These are phyloP conservation scores for Rhea americana DNA, from an alignment of 2,113 vertebrate species.

Conservation along the genomic window DNA sequence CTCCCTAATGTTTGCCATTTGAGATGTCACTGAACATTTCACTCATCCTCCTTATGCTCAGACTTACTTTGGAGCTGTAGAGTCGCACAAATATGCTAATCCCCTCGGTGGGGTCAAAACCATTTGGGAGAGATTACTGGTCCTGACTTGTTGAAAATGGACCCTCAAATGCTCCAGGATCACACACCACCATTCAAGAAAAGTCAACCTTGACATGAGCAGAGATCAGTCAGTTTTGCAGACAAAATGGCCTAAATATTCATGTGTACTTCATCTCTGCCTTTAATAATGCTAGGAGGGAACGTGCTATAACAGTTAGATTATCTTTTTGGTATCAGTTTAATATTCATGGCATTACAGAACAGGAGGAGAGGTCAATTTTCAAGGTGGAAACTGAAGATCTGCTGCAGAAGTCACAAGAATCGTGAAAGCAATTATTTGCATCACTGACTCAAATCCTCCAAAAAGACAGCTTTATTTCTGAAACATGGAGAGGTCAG, in stretches of 20 bases:
- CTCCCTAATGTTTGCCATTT: background rate
- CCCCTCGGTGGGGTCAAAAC: background rate
- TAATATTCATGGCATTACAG: background rate
- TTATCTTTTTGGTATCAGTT: background rate
- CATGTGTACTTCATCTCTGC: background rate
- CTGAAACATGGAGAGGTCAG: background rate
- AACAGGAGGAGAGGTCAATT: background rate
- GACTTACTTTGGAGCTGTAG: background rate
- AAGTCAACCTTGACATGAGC: background rate
- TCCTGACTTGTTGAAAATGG: background rate
- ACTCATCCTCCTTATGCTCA: background rate
- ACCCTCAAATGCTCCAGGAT: background rate
- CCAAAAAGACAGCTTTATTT: background rate
- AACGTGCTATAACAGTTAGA: accelerated
- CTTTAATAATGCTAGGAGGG: background rate
- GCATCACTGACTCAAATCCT: background rate
- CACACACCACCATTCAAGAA: background rate
- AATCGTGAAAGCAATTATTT: background rate
- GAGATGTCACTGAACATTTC: background rate
- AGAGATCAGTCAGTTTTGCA: background rate
- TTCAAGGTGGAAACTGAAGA: background rate
- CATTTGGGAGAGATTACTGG: background rate
- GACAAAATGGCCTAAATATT: background rate
- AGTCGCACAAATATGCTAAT: background rate
- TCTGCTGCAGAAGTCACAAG: background rate